Evolutionary conservation across 53 echinoderm and acorn worm genomes (phyloP).

Genomic region (Zoroaster sp.): DNA sequence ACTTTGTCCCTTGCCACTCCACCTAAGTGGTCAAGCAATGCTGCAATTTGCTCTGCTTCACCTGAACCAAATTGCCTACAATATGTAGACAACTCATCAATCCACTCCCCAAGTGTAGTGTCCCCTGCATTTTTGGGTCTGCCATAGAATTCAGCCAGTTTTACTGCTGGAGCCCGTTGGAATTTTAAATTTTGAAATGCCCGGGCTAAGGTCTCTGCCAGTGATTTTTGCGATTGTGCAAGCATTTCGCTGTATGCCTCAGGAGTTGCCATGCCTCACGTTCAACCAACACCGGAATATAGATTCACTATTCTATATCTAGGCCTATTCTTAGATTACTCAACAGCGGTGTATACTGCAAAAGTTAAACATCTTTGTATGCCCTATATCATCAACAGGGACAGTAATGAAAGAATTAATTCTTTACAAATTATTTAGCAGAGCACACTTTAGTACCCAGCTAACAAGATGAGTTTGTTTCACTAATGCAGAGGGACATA

Average conservation of each 20-base stretch:
- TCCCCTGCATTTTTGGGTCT: background rate
- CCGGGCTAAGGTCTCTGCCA: background rate
- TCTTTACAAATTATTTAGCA: background rate
- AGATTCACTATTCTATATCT: background rate
- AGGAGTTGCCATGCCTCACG: background rate
- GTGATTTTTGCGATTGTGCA: background rate
- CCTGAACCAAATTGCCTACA: background rate
- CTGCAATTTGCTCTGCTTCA: background rate
- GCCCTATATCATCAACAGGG: background rate
- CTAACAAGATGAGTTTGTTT: too few species aligned
- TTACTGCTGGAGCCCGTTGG: conserved; percentile 6
- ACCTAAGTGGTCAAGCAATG: conserved; percentile 41
- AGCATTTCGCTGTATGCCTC: background rate
- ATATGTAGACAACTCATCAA: conserved; percentile 28
- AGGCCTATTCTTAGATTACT: background rate
- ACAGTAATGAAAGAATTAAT: background rate
- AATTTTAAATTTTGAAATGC: conserved; percentile 25
- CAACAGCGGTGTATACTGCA: background rate
- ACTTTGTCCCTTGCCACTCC: conserved; percentile 51
- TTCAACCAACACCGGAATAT: background rate
- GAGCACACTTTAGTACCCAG: too few species aligned
- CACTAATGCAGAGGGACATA: background rate
- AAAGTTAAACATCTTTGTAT: background rate
- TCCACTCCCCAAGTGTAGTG: conserved; percentile 41
- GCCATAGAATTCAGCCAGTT: conserved; percentile 17